Base-by-base conservation (phyloP, 2,888 invertebrate species). In the Hypsopygia costalis region DNA sequence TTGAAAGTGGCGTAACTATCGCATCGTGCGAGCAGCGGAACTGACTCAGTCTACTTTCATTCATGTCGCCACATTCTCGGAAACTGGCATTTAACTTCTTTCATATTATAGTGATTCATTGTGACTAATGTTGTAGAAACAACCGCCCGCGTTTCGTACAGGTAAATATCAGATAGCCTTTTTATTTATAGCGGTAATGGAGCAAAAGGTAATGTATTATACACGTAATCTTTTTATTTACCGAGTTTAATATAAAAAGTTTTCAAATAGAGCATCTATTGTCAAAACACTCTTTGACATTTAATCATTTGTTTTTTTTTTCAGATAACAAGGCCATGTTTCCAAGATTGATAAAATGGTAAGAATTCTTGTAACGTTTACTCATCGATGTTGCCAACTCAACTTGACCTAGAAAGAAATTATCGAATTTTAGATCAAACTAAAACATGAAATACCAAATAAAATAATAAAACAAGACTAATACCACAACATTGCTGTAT, bases 31-130 rank as follows among this genome's bases (percentile, higher is more conserved):
- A 41, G 51, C 52, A 55, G 58, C 62, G 46, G 62, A 49, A 56
- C 62, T 81, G 78, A 82, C 69, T 78, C 80, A 80, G 72, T 71
- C 55, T 66, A 69, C 77, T 73, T 73, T 66, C 70, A 69, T 58
- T 69, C 62, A 58, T 62, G 71, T 62, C 61, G 73, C 66, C 62
- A 66, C 69, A 65, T 69, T 73, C 69, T 64, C 52, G 53, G 65
- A 67, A 70, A 68, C 62, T 59, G 55, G 45, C 52, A 51, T 51
- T 46, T 54, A 43, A 53, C 16, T 16, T 4, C 16, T 52, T 50
- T 54, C 47, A 55, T 49, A 52, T 47, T 40, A 38, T 40, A 46
- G 60, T 80, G 75, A 80, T 61, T 78, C 75, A 72, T 57, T 51
- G 51, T 71, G 69, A 69, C 57, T 68, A 62, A 64, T 52, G 52